Conservation (phyloP, 1,140 invertebrate species). For the Lysiphlebus fabarum region DNA sequence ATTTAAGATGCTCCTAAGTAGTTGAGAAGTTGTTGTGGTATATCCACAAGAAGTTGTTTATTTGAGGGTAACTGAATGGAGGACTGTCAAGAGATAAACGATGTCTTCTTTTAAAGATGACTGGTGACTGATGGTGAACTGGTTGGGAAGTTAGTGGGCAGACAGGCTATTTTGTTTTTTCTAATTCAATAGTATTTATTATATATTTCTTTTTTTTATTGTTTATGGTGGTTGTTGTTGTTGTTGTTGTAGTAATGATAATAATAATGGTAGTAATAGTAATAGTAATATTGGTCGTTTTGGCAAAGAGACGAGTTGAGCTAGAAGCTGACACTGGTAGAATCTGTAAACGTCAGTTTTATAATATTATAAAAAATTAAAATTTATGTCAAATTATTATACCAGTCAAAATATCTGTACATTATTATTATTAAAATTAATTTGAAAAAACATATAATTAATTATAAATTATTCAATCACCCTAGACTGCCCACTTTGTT, state of each 20-base stretch:
- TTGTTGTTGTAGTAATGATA: conserved; percentile 47
- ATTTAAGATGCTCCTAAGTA: conserved; percentile 46
- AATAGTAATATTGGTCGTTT: conserved; percentile 52
- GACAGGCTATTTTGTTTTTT: conserved; percentile 49
- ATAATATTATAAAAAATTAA: conserved; percentile 39
- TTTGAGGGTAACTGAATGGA: conserved; percentile 47
- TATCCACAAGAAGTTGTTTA: conserved; percentile 35
- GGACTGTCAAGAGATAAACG: conserved; percentile 48
- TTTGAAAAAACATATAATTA: too few relatives aligned
- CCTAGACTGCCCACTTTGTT: conserved; percentile 51
- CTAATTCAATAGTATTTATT: conserved; percentile 48
- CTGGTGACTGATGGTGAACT: conserved; percentile 55
- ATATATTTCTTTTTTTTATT: conserved; percentile 47
- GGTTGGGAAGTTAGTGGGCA: conserved; percentile 56
- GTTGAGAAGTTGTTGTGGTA: conserved; percentile 41
- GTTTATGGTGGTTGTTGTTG: conserved; percentile 55
- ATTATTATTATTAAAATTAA: too few relatives aligned
- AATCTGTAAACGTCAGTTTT: conserved; percentile 57
- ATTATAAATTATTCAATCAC: conserved; percentile 26
- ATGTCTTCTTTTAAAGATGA: conserved; percentile 27
- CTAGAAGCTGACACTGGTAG: conserved; percentile 55
- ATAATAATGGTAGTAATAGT: conserved; percentile 38
- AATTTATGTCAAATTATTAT: too few relatives aligned
- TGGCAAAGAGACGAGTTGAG: conserved; percentile 55
- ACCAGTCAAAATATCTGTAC: too few relatives aligned